These are phyloP conservation scores for Drosophila ezoana DNA, from an alignment of 2,888 invertebrate species.

Conservation along the genomic window DNA sequence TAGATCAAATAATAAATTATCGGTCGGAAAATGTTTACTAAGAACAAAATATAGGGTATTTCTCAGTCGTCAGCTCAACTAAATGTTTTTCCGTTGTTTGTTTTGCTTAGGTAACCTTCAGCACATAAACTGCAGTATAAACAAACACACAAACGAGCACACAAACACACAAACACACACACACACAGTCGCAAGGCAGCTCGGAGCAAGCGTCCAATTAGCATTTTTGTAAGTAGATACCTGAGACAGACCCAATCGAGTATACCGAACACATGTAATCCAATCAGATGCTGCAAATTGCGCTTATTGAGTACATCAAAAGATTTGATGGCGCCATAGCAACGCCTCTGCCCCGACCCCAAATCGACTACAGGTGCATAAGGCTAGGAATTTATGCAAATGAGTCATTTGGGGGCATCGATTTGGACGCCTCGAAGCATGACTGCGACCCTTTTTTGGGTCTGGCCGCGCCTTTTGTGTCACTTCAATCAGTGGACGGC, in stretches of 20 bases:
- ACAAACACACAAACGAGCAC: constrained; percentile 6
- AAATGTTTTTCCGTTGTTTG: constrained; percentile 3
- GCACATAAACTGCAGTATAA: constrained; percentile 26
- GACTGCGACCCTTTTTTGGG: constrained; percentile 54
- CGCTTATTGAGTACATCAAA: constrained; percentile 63
- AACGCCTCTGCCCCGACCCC: constrained; percentile 16
- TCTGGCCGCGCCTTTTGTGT: constrained; percentile 40
- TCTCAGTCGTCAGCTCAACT: neutral
- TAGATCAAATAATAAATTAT: no score
- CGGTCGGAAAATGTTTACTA: no score
- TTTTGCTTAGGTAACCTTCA: constrained; percentile 31
- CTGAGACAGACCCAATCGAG: constrained; percentile 17
- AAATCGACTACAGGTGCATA: constrained; percentile 39
- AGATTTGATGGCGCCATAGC: constrained; percentile 49
- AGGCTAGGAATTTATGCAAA: constrained; percentile 62
- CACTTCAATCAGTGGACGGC: constrained; percentile 58
- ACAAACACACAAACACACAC: neutral
- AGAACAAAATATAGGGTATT: constrained; percentile 10
- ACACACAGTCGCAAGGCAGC: neutral
- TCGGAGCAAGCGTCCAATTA: constrained; percentile 50
- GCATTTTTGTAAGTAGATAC: constrained; percentile 57
- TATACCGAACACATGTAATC: constrained; percentile 53
- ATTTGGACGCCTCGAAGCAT: constrained; percentile 44
- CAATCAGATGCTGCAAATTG: constrained; percentile 59
- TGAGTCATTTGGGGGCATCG: constrained; percentile 49